Percentiles rank a stretch among this genome's conserved stretches.
These are phyloP conservation scores for Panagrolaimus sp. DNA, from an alignment of 1,140 invertebrate species.

Conservation along the genomic window DNA sequence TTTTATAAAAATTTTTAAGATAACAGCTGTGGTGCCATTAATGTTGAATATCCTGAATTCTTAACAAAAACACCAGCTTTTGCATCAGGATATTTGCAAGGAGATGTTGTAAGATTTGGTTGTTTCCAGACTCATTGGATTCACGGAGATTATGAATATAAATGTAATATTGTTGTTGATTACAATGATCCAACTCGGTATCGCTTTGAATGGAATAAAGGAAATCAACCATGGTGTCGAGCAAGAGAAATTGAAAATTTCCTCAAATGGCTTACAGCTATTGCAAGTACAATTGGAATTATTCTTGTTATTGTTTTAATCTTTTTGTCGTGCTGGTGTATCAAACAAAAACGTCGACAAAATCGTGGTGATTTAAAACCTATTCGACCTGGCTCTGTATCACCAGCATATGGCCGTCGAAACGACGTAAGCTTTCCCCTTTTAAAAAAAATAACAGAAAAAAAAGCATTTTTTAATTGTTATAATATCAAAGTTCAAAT, in stretches of 20 bases:
- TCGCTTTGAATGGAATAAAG: slow-evolving; percentile 58
- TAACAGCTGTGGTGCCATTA: slow-evolving; percentile 58
- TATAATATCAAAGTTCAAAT: neutral
- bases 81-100: slow-evolving; percentile 50
- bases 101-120: slow-evolving; percentile 54
- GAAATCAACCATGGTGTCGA: slow-evolving; percentile 51
- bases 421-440: neutral
- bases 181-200: slow-evolving; percentile 52
- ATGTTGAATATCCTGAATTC: slow-evolving; percentile 58
- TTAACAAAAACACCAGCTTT: slow-evolving; percentile 52
- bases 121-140: slow-evolving; percentile 59
- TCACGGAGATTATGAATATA: slow-evolving; percentile 55
- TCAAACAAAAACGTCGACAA: slow-evolving; percentile 33
- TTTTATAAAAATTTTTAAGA: slow-evolving; percentile 44
- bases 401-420: slow-evolving; percentile 2
- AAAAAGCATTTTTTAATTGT: neutral
- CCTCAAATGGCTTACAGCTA: slow-evolving; percentile 51
- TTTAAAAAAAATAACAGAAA: slow-evolving; percentile 7
- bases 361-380: neutral
- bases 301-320: slow-evolving; percentile 29
- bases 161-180: slow-evolving; percentile 35
- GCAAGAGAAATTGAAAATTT: slow-evolving; percentile 57
- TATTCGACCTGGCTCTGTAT: neutral
- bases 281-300: slow-evolving; percentile 29
- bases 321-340: slow-evolving; percentile 41